A percentile compares a stretch with the other conserved stretches of the same genome.
phyloP scores from a whole-genome alignment of 2,888 invertebrate genomes.

The Athalia circularis region DNA sequence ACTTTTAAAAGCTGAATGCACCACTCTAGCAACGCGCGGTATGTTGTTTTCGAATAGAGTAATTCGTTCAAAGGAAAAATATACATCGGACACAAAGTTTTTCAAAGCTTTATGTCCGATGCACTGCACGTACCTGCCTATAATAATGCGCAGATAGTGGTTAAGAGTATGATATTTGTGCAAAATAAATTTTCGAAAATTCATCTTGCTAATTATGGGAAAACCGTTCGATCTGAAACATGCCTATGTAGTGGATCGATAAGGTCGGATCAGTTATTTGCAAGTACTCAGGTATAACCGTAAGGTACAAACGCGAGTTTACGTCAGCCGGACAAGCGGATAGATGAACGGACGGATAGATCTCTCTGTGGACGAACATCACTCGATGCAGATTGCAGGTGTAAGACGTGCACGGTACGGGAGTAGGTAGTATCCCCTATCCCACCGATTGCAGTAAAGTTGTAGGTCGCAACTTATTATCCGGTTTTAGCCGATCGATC shows the following conservation, averaged over 20 bases:
- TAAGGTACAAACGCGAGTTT: conserved; percentile 18
- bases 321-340: conserved; percentile 25
- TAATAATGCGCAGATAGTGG: too few relatives aligned
- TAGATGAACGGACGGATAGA: conserved; percentile 18
- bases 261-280: conserved; percentile 25
- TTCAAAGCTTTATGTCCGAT: background rate
- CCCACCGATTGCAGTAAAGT: conserved; percentile 8
- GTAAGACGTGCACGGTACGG: conserved; percentile 25
- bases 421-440: conserved; percentile 2
- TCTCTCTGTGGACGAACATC: background rate
- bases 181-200: background rate
- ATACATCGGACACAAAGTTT: background rate
- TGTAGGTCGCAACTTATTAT: conserved; percentile 40
- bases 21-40: conserved; percentile 28
- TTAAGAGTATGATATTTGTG: too few relatives aligned
- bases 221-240: background rate
- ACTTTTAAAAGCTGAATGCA: conserved; percentile 23
- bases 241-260: background rate
- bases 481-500: conserved; percentile 40
- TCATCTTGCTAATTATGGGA: background rate
- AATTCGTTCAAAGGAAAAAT: conserved; percentile 1
- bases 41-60: background rate
- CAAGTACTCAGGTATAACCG: conserved; percentile 14
- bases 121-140: too few relatives aligned
- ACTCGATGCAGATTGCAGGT: conserved; percentile 30